A percentile compares a stretch with the other conserved stretches of the same genome.
phyloP scores from a whole-genome alignment of 2,797 vertebrate species.

The Gallinago solitaria region DNA sequence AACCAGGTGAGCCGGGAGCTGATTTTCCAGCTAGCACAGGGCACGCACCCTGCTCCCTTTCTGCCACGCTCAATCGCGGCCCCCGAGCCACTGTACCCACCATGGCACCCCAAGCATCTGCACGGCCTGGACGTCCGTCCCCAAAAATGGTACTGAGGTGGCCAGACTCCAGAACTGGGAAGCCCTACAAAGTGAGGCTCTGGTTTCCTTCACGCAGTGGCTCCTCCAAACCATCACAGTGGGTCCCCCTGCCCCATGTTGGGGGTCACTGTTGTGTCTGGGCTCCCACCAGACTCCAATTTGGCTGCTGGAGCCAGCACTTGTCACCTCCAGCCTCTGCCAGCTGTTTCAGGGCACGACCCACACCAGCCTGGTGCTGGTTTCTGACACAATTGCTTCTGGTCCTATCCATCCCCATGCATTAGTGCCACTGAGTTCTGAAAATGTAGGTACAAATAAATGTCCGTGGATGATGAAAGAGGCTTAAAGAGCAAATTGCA shows the following conservation, averaged over 20 bases:
- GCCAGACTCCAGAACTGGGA: not conserved
- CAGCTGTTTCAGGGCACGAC: accelerated
- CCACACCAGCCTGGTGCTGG: not conserved
- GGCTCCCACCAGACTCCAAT: not conserved
- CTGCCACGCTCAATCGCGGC: accelerated
- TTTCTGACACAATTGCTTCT: not conserved
- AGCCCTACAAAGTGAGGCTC: not conserved
- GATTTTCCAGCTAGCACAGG: not conserved
- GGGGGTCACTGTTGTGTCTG: not conserved
- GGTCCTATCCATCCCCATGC: not conserved
- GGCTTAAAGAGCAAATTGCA: not conserved
- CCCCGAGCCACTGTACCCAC: not conserved
- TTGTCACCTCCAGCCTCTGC: not conserved
- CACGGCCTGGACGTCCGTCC: not conserved
- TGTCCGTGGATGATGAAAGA: not conserved
- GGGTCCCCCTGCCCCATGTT: not conserved
- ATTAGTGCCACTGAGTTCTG: not conserved
- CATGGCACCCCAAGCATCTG: accelerated
- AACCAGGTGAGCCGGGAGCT: constrained; percentile 88
- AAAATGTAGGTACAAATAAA: not conserved
- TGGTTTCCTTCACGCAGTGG: accelerated
- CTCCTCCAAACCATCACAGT: not conserved
- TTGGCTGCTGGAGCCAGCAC: not conserved
- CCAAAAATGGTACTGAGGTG: not conserved
- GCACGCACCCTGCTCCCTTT: not conserved